phyloP scores from a whole-genome alignment of 2,113 vertebrate genomes.

The Bufo gargarizans region DNA sequence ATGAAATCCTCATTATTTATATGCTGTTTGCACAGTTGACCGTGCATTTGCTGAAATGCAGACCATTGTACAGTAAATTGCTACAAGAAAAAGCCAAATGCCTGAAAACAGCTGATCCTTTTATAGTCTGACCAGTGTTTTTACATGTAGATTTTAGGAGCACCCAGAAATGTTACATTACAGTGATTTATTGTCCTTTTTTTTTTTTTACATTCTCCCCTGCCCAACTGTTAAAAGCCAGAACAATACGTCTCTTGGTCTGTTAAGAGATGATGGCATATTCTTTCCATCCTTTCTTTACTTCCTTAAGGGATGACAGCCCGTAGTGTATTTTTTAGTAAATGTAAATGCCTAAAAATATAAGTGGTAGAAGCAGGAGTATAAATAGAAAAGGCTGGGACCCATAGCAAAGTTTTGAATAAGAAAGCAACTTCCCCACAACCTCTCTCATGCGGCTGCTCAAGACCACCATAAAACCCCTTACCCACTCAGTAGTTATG shows the following conservation, averaged over 20 bases:
- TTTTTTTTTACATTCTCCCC: neutral
- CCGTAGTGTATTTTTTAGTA: neutral
- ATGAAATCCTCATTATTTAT: slow-evolving; percentile 19
- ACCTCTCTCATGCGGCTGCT: too few relatives aligned
- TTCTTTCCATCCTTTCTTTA: slow-evolving; percentile 11
- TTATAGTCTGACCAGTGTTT: slow-evolving; percentile 30
- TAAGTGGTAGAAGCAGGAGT: too few relatives aligned
- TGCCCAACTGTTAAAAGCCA: neutral
- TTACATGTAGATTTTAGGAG: slow-evolving; percentile 26
- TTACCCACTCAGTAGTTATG: too few relatives aligned
- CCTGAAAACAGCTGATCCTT: slow-evolving; percentile 44
- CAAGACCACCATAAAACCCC: too few relatives aligned
- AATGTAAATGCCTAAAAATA: neutral
- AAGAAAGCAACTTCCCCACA: too few relatives aligned
- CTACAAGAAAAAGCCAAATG: slow-evolving; percentile 11
- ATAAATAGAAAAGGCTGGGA: too few relatives aligned
- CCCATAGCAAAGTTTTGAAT: too few relatives aligned
- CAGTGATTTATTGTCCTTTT: slow-evolving; percentile 19
- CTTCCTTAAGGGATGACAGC: neutral
- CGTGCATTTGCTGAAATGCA: neutral
- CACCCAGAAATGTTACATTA: slow-evolving; percentile 14
- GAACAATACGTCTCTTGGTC: slow-evolving; percentile 4
- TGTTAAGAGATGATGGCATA: neutral
- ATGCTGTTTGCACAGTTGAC: neutral
- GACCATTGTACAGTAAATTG: slow-evolving; percentile 15